phyloP scores from a whole-genome alignment of 1,140 invertebrate species.

The Chelonus insularis region DNA sequence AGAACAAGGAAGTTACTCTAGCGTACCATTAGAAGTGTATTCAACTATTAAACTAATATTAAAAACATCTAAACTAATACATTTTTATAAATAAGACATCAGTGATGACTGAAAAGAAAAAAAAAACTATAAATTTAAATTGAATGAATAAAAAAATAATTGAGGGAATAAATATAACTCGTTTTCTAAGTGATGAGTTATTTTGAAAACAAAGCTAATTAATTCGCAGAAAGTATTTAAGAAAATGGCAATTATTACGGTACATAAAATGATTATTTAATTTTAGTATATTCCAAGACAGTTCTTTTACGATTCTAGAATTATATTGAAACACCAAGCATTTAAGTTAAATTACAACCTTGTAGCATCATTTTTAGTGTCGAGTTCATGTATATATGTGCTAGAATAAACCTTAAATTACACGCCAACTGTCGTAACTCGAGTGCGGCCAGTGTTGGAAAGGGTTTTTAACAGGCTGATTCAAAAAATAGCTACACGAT shows the following conservation, averaged over 20 bases:
- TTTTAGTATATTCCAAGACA: not conserved
- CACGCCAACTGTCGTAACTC: constrained; percentile 15
- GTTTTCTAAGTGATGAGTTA: too few species aligned
- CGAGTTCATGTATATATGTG: constrained; percentile 1
- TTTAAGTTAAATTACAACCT: constrained; percentile 10
- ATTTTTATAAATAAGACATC: not conserved
- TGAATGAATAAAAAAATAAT: too few species aligned
- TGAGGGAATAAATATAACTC: too few species aligned
- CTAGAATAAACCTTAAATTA: constrained; percentile 18
- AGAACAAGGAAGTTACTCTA: constrained; percentile 30
- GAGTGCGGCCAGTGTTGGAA: not conserved
- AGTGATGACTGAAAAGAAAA: not conserved
- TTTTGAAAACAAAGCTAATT: too few species aligned
- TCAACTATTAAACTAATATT: not conserved
- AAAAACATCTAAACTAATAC: not conserved
- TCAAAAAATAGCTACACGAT: too few species aligned
- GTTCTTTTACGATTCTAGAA: not conserved
- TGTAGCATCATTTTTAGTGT: constrained; percentile 2
- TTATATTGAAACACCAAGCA: not conserved
- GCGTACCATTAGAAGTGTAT: constrained; percentile 10
- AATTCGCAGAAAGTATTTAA: too few species aligned
- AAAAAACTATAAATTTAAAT: not conserved
- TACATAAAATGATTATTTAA: not conserved
- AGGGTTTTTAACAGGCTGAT: too few species aligned
- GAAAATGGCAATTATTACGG: too few species aligned